phyloP scores from a whole-genome alignment of 2,888 invertebrate species.

The Deilephila porcellus region DNA sequence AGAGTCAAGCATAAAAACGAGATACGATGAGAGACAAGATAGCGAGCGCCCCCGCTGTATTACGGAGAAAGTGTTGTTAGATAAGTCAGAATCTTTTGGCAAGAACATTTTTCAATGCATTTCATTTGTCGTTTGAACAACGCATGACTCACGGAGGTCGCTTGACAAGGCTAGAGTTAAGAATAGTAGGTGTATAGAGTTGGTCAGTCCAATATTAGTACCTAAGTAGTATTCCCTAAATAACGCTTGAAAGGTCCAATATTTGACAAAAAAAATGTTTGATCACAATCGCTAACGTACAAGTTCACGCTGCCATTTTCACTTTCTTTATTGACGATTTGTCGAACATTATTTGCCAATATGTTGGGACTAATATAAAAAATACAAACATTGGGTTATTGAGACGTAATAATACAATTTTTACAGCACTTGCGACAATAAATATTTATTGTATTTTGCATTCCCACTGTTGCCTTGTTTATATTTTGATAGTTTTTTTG shows the following conservation, averaged over 20 bases:
- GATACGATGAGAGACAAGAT: not conserved
- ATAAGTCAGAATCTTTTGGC: conserved; percentile 21
- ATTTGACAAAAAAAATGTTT: too few relatives aligned
- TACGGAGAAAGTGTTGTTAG: conserved; percentile 22
- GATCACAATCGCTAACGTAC: too few relatives aligned
- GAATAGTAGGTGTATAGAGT: too few relatives aligned
- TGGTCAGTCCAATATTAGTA: too few relatives aligned
- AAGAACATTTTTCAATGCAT: conserved; percentile 6
- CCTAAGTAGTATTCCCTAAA: too few relatives aligned
- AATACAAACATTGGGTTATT: too few relatives aligned
- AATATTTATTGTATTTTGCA: not conserved
- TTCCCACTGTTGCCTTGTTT: too few relatives aligned
- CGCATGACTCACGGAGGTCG: conserved; percentile 30
- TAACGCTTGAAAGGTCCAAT: too few relatives aligned
- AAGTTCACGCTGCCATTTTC: not conserved
- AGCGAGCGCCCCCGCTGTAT: not conserved
- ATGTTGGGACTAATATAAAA: too few relatives aligned
- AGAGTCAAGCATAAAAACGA: conserved; percentile 1
- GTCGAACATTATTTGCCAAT: not conserved
- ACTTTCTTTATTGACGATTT: not conserved
- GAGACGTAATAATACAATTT: not conserved
- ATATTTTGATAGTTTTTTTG: too few relatives aligned
- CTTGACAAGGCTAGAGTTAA: not conserved
- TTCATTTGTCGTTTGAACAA: conserved; percentile 25
- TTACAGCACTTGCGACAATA: not conserved